phyloP scores from a whole-genome alignment of 2,797 vertebrate species.

The Lepus townsendii region DNA sequence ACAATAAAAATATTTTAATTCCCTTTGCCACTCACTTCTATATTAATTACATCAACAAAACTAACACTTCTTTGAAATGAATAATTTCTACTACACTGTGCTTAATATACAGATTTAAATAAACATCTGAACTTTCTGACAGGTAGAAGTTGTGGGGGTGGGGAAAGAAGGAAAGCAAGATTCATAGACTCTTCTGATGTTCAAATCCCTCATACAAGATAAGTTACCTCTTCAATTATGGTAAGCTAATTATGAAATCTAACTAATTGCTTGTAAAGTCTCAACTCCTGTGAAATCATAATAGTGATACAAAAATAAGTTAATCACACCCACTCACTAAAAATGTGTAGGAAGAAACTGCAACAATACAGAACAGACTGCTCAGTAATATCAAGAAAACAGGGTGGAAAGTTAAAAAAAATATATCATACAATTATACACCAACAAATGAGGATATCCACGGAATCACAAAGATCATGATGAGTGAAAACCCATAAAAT shows the following conservation, averaged over 20 bases:
- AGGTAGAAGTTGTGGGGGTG: not conserved
- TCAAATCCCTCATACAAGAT: not conserved
- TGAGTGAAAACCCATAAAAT: not conserved
- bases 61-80: not conserved
- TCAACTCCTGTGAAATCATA: not conserved
- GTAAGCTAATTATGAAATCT: not conserved
- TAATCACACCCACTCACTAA: not conserved
- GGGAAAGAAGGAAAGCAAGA: not conserved
- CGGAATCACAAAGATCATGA: no score
- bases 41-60: not conserved
- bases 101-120: not conserved
- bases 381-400: not conserved
- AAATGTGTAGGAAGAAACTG: not conserved
- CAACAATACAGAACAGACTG: not conserved
- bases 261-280: conserved; percentile 7
- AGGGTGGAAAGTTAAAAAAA: not conserved
- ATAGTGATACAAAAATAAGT: not conserved
- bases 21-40: no score
- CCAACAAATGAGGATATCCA: not conserved
- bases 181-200: not conserved
- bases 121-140: not conserved
- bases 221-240: not conserved
- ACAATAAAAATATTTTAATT: no score
- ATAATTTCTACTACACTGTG: not conserved
- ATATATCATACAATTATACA: not conserved